Percentiles rank a stretch among this genome's conserved stretches.
phyloP scores from a whole-genome alignment of 1,140 invertebrate genomes.

The Tetramorium simillimum region DNA sequence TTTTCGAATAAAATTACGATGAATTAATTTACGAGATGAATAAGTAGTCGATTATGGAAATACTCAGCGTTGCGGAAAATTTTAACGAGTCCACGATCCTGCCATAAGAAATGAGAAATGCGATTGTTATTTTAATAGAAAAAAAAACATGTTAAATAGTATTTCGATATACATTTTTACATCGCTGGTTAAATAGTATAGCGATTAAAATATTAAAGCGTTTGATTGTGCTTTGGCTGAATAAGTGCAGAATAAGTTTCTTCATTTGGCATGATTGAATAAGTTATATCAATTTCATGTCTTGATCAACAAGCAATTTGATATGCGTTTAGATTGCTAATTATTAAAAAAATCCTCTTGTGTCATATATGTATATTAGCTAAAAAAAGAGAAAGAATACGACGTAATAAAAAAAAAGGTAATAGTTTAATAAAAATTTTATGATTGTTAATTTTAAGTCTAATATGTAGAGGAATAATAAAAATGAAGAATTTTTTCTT shows the following conservation, averaged over 20 bases:
- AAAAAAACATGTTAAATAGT: background rate
- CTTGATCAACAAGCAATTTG: background rate
- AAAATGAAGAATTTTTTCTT: too few relatives aligned
- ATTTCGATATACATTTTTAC: background rate
- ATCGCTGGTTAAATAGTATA: background rate
- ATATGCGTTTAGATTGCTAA: background rate
- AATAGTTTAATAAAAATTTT: too few relatives aligned
- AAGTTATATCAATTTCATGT: background rate
- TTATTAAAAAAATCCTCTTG: background rate
- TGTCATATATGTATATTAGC: background rate
- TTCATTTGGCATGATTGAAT: background rate
- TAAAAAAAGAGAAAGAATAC: background rate
- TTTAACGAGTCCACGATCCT: slow-evolving; percentile 8
- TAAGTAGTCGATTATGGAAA: slow-evolving; percentile 24
- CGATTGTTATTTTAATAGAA: background rate
- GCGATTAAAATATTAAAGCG: too few relatives aligned
- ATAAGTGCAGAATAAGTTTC: too few relatives aligned
- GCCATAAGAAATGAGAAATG: background rate
- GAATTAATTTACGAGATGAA: slow-evolving; percentile 23
- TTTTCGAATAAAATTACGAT: slow-evolving; percentile 30
- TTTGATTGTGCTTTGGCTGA: too few relatives aligned
- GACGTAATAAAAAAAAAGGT: too few relatives aligned
- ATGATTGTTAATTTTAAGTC: too few relatives aligned
- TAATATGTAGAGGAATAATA: too few relatives aligned
- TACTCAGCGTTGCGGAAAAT: background rate